Base-by-base conservation (phyloP, 2,888 invertebrate genomes). In the Crepidodera aurea region DNA sequence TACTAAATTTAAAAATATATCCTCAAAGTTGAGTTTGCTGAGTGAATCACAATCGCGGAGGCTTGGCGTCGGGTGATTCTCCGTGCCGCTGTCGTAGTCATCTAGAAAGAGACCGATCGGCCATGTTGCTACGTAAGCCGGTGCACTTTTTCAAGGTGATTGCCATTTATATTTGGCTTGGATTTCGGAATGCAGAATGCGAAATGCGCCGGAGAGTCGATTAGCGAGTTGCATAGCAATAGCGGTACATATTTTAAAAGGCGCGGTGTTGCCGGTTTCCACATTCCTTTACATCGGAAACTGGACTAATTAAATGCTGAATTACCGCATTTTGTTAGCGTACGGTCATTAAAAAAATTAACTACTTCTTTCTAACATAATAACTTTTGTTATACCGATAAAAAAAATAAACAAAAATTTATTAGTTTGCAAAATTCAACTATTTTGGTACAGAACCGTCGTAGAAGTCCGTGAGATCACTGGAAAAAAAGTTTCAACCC, bases 61-160 rank as follows among this genome's bases (percentile, higher is more conserved):
- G 58, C 58, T 58, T 22, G 32, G 27, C 51, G 18, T 32, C 58
- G 51, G 37, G 51, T 37, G 51, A 22, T 22, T 22, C 22, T 22
- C 22, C 39, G 39, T 50, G 48, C 32, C 39, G 29, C 27, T 18
- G 50, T 50, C n/a, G n/a, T n/a, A n/a, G n/a, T n/a, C n/a, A n/a
- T n/a, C 27, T 25, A 46, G 16, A 34, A 15, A 48, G 29, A 46
- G 51, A 18, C 16, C 25, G 8, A 1, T 18, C 32, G 12, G 25
- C 37, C 39, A 22, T 51, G 51, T 51, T 51, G 51, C 51, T 51
- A 51, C 37, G 51, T 51, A 51, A 22, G 51, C 50, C 56, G 56
- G 55, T 66, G 68, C 64, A 68, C 53, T 64, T 68, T 65, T 66
- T 66, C 68, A 68, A 68, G 68, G 68, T 64, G 57, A 66, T 53